Evolutionary conservation across 2,113 vertebrate species (phyloP), one percentile per base, ranked within the genome.

Genomic region (Eonycteris spelaea): DNA sequence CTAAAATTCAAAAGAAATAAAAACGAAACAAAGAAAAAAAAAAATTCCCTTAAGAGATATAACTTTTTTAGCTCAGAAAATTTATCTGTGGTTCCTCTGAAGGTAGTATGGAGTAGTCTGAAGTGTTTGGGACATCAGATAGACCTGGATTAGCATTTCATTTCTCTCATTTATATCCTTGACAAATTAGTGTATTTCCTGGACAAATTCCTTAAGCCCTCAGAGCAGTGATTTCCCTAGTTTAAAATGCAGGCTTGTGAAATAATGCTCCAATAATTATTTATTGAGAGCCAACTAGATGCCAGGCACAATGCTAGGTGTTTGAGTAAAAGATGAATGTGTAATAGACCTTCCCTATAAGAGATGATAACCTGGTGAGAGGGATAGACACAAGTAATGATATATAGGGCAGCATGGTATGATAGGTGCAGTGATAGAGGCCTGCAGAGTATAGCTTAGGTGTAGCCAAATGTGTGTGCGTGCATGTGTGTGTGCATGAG

Each of bases 241-340:
- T 91, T 94, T 92, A 45, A 77, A 95, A 80, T 51, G 22, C 38
- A 85, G 89, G 28, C 35, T 82, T 91, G 40, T 90, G 80, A 88
- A 92, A 57, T 73, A 82, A 95, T 51, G 24, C 38, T 63, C 77
- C 91, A 78, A 8, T 51, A 59, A 80, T 68, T 33, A 68, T 78
- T 91, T 88, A 94, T 9, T 78, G 93, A 95, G 33, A 63, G 59
- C 40, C 55, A 83, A 57, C 35, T 84, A 40, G 73, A 28, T 73
- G 68, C 22, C 57, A 82, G 38, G 63, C 43, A 45, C 21, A 59
- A 55, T 74, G 43, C 19, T 63, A 57, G 40, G 22, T 89, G 24
- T 21, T 38, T 48, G 57, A 10, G 18, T 77, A 35, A 13, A 61
- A 90, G 61, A 78, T 45, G 67, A 77, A 24, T 75, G 33, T 12